Conservation (phyloP, 1,140 invertebrate genomes). For the Odontomachus brunneus region DNA sequence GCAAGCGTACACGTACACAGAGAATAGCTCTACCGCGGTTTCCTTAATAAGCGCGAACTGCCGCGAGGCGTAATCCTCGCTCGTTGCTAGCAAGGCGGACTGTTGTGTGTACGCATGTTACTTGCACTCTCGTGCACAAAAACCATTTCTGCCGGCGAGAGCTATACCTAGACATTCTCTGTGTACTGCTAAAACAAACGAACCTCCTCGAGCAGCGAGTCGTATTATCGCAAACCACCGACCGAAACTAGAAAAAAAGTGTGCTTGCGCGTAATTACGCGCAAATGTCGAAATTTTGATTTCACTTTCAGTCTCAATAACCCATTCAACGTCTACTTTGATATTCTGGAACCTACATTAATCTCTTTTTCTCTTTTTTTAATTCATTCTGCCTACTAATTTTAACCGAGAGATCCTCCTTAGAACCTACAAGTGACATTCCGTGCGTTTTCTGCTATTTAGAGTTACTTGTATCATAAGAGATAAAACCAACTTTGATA, state of each 20-base stretch:
- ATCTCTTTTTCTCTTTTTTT: no score
- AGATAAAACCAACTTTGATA: no score
- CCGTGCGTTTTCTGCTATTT: no score
- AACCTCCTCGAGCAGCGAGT: slow-evolving; percentile 5
- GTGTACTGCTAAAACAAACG: slow-evolving; percentile 5
- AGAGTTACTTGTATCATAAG: no score
- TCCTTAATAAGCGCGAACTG: background rate
- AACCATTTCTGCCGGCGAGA: background rate
- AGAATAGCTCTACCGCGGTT: no score
- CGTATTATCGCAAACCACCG: background rate
- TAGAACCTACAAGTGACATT: no score
- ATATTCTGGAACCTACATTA: no score
- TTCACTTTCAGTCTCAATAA: no score
- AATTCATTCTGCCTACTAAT: no score
- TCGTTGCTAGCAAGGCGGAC: background rate
- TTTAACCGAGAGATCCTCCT: no score
- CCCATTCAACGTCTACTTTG: no score
- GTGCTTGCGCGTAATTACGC: background rate
- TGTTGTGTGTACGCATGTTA: background rate
- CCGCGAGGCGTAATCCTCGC: background rate
- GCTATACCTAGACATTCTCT: background rate
- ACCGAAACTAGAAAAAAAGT: background rate
- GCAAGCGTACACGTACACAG: background rate
- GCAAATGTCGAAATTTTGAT: no score
- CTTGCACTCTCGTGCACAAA: slow-evolving; percentile 4